These are phyloP conservation scores for Silurus meridionalis DNA, from an alignment of 2,113 vertebrate genomes.

Conservation along the genomic window DNA sequence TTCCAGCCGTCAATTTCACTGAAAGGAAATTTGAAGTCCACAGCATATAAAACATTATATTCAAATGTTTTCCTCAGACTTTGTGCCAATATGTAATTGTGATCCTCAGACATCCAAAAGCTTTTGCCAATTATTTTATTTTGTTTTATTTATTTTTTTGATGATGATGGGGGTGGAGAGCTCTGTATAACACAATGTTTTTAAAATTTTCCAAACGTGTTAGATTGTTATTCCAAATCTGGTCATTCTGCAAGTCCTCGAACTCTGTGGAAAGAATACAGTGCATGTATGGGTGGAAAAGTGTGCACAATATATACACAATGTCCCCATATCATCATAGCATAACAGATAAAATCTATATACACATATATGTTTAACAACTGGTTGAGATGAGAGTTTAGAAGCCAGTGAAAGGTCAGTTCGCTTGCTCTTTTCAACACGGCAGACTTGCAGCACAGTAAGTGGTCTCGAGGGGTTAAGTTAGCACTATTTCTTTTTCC, in stretches of 20 bases:
- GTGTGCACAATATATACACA: not conserved
- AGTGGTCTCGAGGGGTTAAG: constrained; percentile 27
- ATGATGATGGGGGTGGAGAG: not conserved
- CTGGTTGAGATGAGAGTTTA: not conserved
- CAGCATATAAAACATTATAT: not conserved
- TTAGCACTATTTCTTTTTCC: not conserved
- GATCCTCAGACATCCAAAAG: not conserved
- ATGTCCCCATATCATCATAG: not conserved
- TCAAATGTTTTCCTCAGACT: not conserved
- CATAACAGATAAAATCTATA: not conserved
- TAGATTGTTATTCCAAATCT: not conserved
- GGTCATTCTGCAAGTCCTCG: not conserved
- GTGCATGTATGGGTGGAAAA: not conserved
- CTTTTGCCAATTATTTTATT: not conserved
- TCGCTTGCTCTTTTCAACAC: not conserved
- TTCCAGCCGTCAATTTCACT: not conserved
- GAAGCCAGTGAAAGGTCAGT: not conserved
- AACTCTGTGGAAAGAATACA: not conserved
- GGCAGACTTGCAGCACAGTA: not conserved
- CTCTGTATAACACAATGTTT: not conserved
- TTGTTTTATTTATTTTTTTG: not conserved
- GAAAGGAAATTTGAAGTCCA: not conserved
- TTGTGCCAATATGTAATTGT: not conserved
- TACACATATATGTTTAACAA: not conserved
- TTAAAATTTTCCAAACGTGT: not conserved